Conservation (phyloP, 2,797 vertebrate species). For the Luscinia megarhynchos region DNA sequence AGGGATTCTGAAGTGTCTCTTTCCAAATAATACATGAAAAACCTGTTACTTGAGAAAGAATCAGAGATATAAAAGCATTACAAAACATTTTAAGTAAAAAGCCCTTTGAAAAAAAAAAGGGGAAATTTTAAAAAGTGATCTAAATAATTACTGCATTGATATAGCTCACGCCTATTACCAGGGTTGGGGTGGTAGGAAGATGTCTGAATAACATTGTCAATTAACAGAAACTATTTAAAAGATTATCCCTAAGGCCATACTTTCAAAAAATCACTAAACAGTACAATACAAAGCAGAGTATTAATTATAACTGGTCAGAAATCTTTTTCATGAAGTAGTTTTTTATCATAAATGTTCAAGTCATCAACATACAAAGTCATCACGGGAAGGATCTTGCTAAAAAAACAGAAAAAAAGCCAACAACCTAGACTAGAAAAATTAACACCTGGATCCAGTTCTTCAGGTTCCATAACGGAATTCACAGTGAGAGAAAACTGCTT, state of each 20-base stretch:
- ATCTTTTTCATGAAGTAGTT: background rate
- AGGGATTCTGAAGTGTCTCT: constrained; percentile 73
- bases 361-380: background rate
- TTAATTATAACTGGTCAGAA: constrained; percentile 32
- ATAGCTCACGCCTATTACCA: background rate
- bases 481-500: background rate
- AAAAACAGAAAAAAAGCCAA: background rate
- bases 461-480: background rate
- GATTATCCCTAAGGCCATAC: constrained; percentile 17
- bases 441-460: background rate
- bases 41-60: constrained; percentile 67
- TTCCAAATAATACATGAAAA: constrained; percentile 69
- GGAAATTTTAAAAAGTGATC: constrained; percentile 45
- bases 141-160: constrained; percentile 64
- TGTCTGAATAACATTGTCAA: constrained; percentile 52
- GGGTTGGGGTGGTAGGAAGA: background rate
- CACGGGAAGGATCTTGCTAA: background rate
- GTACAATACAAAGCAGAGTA: constrained; percentile 42
- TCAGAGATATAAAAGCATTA: constrained; percentile 68
- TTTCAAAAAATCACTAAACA: constrained; percentile 48
- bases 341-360: background rate
- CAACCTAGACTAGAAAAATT: background rate
- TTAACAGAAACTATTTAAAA: constrained; percentile 61
- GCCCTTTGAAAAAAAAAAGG: background rate
- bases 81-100: constrained; percentile 66